Evolutionary conservation across 2,113 vertebrate species (phyloP).

Genomic region (Dicerorhinus sumatrensis): DNA sequence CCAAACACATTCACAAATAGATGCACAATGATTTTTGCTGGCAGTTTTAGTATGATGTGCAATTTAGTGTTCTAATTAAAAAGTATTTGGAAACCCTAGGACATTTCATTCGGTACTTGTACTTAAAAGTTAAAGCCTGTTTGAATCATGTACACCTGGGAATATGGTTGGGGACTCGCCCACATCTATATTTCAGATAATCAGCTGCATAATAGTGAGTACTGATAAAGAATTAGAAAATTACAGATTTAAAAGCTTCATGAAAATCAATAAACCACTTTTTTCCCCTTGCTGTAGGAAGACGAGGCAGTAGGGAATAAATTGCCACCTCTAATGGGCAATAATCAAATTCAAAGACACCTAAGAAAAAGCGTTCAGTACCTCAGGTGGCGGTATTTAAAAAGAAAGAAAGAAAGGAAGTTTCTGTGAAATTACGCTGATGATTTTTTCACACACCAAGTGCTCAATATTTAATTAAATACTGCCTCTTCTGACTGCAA

Average conservation of each 20-base stretch:
- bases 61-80: constrained; percentile 24
- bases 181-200: constrained; percentile 41
- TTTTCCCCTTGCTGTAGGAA: constrained; percentile 22
- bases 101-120: neutral
- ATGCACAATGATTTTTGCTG: neutral
- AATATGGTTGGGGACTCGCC: neutral
- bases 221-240: constrained; percentile 73
- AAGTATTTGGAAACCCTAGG: neutral
- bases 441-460: constrained; percentile 61
- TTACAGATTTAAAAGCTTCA: constrained; percentile 38
- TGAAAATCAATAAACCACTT: constrained; percentile 55
- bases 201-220: constrained; percentile 1
- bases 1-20: neutral
- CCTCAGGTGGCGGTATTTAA: constrained; percentile 43
- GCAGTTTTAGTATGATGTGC: neutral
- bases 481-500: constrained; percentile 1
- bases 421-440: constrained; percentile 75
- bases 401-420: constrained; percentile 53
- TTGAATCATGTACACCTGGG: constrained; percentile 30
- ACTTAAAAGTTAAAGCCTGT: constrained; percentile 39
- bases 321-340: constrained; percentile 72
- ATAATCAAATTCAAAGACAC: constrained; percentile 72
- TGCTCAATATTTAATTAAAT: constrained; percentile 73
- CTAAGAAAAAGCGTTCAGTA: constrained; percentile 58
- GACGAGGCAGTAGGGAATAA: constrained; percentile 53